Evolutionary conservation across 2,888 invertebrate species (phyloP).

Genomic region (Pterostichus madidus): DNA sequence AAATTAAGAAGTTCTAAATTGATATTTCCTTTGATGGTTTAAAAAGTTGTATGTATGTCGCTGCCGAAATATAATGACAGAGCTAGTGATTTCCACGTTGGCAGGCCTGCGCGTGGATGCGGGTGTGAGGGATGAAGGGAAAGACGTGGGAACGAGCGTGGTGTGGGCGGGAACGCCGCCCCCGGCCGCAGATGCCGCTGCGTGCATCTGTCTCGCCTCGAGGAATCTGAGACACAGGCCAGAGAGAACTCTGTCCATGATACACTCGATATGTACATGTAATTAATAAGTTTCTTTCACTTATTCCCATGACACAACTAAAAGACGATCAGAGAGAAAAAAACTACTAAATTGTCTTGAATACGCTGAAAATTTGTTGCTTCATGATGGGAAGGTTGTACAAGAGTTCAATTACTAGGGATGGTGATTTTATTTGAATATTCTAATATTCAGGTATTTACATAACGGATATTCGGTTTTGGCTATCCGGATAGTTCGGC

Average conservation of each 20-base stretch:
- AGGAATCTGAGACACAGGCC: not conserved
- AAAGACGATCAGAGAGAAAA: not conserved
- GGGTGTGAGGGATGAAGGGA: constrained; percentile 14
- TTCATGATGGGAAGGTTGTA: too few relatives aligned
- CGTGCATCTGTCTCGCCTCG: constrained; percentile 53
- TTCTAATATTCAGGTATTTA: too few relatives aligned
- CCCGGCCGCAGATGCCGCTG: constrained; percentile 56
- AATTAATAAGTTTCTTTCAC: constrained; percentile 26
- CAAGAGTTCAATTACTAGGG: too few relatives aligned
- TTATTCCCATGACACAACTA: not conserved
- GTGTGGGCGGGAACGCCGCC: constrained; percentile 59
- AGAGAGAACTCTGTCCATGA: not conserved
- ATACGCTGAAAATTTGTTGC: too few relatives aligned
- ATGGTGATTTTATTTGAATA: too few relatives aligned
- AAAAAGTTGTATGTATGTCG: constrained; percentile 10
- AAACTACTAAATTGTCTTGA: not conserved
- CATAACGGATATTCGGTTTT: too few relatives aligned
- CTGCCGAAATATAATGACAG: constrained; percentile 40
- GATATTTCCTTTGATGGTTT: constrained; percentile 3
- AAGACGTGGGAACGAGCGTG: constrained; percentile 60
- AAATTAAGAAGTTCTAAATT: not conserved
- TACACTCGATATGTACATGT: not conserved
- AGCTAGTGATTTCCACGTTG: not conserved
- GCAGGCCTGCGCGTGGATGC: constrained; percentile 1
- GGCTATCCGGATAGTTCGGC: too few relatives aligned